These are phyloP conservation scores for Intellagama lesueurii DNA, from an alignment of 2,797 vertebrate species.

Conservation along the genomic window DNA sequence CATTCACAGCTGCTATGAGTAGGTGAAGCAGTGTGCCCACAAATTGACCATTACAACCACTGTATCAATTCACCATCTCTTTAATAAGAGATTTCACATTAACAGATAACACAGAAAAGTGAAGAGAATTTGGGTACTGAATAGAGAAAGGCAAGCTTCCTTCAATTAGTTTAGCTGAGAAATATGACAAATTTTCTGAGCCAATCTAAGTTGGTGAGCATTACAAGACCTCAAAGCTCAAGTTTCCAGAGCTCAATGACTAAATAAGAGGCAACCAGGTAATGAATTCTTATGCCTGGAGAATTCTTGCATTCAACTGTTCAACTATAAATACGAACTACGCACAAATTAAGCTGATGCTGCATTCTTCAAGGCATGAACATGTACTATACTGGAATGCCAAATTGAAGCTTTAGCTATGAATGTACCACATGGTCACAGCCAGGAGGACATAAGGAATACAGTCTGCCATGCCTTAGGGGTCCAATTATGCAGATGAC, in stretches of 20 bases:
- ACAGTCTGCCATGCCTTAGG: background rate
- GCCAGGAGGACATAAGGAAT: background rate
- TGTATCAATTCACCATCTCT: background rate
- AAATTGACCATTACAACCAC: background rate
- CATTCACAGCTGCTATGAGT: conserved; percentile 19
- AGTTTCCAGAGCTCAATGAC: background rate
- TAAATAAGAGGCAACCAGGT: background rate
- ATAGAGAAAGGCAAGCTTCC: background rate
- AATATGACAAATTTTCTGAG: background rate
- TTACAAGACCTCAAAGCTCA: background rate
- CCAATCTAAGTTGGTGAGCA: background rate
- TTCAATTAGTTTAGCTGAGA: background rate
- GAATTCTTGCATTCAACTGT: background rate
- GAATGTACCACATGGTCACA: background rate
- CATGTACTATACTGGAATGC: background rate
- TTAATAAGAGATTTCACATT: background rate
- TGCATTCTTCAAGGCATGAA: background rate
- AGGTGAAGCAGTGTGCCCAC: background rate
- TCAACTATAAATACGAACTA: background rate
- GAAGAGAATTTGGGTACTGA: background rate
- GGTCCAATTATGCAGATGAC: background rate
- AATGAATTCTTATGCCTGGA: background rate
- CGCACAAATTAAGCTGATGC: background rate
- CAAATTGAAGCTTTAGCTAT: background rate
- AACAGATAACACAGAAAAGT: background rate